Conservation (phyloP, 2,888 invertebrate species). For the Chrysodeixis includens region DNA sequence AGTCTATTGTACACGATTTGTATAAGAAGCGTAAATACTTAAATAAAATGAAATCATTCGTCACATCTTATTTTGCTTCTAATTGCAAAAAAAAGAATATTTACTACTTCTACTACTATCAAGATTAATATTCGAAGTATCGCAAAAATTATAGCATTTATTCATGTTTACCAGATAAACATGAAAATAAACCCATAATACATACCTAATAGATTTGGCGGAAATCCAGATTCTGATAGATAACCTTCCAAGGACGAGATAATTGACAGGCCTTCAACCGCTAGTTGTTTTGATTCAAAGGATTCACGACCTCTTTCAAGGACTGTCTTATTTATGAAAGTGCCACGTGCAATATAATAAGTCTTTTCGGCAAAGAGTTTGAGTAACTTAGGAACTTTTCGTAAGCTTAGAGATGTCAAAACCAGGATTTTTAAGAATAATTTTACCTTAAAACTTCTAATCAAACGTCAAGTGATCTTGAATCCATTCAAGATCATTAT, state of each 20-base stretch:
- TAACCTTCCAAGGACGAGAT: slow-evolving; percentile 30
- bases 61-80: too few relatives aligned
- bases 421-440: too few relatives aligned
- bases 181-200: slow-evolving; percentile 9
- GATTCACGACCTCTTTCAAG: slow-evolving; percentile 10
- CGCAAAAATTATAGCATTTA: neutral
- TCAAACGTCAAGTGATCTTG: too few relatives aligned
- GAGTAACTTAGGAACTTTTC: neutral
- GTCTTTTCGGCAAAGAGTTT: neutral
- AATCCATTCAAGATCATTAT: too few relatives aligned
- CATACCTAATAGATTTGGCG: slow-evolving; percentile 49
- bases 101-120: too few relatives aligned
- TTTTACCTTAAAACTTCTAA: too few relatives aligned
- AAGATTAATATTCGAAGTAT: neutral
- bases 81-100: too few relatives aligned
- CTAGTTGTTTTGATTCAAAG: slow-evolving; percentile 29
- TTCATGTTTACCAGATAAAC: neutral
- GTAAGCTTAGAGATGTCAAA: neutral
- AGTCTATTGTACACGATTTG: too few relatives aligned
- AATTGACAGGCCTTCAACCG: slow-evolving; percentile 38
- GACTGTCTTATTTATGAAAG: slow-evolving; percentile 18
- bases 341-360: neutral
- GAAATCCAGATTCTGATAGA: slow-evolving; percentile 36
- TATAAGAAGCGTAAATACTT: too few relatives aligned
- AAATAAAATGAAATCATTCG: too few relatives aligned